Evolutionary conservation across 1,140 invertebrate genomes (phyloP), one percentile per base, ranked within the genome.

Genomic region (Drosophila funebris): DNA sequence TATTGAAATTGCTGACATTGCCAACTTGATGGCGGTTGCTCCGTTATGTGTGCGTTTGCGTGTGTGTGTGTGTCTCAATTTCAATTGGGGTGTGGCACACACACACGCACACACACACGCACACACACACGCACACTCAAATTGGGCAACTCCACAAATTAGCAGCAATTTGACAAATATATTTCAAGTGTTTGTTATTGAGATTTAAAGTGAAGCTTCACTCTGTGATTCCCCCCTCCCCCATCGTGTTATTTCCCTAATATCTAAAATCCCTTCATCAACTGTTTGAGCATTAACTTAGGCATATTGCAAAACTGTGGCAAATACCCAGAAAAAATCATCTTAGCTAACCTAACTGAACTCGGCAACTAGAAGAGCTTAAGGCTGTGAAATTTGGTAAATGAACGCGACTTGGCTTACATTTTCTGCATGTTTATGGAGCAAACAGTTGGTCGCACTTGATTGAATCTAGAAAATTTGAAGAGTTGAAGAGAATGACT

Each of bases 1-100:
- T 87, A 88, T 83, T 88, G 83, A 88, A 88, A 88, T 87, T 78
- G 58, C 66, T 75, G 60, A 61, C 68, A 78, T 78, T 72, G 56
- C 71, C 41, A 69, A 69, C 31, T 43, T 14, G 36, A 61, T 61
- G 39, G 54, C 44, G 31, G n/a, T 31, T 33, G 52, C 50, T 33
- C 16, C 37, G 39, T 13, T 46, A 18, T 39, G 16, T 33, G 2
- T 37, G 52, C 13, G 33, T 54, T 4, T 50, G 54, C 60, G 16
- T 33, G 2, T 37, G 52, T 22, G 33, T 54, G 9, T 50, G 54
- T 68, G 27, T 60, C 27, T 57, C 36, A 57, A 16, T 43, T 48
- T 63, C 48, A 48, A 64, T 54, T 70, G 52, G 43, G 68, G 52
- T 71, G 68, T 71, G 68, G 68, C 44, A 37, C 44, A 39, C 46